Percentiles rank a stretch among this genome's conserved stretches.
These are phyloP conservation scores for Liolophura sinensis DNA, from an alignment of 1,140 invertebrate genomes.

Conservation along the genomic window DNA sequence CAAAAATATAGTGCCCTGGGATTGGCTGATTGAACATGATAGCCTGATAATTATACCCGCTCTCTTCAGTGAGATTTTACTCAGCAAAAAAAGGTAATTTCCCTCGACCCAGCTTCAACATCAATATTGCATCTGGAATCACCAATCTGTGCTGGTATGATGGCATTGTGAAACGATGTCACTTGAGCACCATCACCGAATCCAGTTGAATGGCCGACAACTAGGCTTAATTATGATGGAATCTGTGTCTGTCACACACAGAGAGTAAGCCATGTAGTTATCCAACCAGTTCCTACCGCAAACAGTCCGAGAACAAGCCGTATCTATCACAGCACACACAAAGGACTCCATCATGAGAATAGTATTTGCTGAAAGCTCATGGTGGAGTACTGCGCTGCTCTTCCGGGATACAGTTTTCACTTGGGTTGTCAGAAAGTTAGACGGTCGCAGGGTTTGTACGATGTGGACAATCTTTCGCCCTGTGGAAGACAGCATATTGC, in stretches of 20 bases:
- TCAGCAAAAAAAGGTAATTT: slow-evolving; percentile 10
- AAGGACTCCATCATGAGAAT: neutral
- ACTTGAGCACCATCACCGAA: slow-evolving; percentile 14
- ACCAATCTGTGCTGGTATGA: slow-evolving; percentile 14
- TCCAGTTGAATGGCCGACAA: slow-evolving; percentile 8
- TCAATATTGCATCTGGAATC: slow-evolving; percentile 7
- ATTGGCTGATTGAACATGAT: slow-evolving; percentile 13
- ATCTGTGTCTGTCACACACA: neutral
- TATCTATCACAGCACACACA: neutral
- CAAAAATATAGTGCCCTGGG: slow-evolving; percentile 15
- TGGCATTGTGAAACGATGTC: slow-evolving; percentile 8
- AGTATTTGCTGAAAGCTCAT: neutral
- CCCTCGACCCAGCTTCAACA: slow-evolving; percentile 13
- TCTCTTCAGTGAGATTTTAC: slow-evolving; percentile 11
- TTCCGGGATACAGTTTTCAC: too few species aligned
- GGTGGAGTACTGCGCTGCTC: neutral
- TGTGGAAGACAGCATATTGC: slow-evolving; percentile 5
- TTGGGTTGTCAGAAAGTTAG: too few species aligned
- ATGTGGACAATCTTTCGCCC: slow-evolving; percentile 6
- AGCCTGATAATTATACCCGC: slow-evolving; percentile 7
- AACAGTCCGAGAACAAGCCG: slow-evolving; percentile 3
- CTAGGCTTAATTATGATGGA: neutral
- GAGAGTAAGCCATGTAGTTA: neutral
- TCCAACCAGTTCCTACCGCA: neutral
- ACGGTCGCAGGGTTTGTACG: too few species aligned